Evolutionary conservation across 1,140 invertebrate species (phyloP).

Genomic region (Penaeus indicus): DNA sequence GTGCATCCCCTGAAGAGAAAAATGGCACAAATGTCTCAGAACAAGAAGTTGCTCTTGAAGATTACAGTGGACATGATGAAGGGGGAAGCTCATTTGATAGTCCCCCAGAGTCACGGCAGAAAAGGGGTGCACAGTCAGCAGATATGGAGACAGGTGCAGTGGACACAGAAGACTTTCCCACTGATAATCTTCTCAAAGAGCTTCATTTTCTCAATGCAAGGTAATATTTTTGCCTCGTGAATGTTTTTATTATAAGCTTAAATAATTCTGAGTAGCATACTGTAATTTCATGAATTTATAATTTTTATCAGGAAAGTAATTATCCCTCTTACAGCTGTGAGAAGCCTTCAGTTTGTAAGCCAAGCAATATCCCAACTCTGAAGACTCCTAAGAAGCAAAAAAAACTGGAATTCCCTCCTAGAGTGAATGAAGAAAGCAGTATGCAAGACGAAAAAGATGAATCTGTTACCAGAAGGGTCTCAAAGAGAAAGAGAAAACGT

Average conservation of each 20-base stretch:
- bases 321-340: constrained; percentile 35
- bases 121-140: background rate
- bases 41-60: no score
- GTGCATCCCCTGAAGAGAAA: no score
- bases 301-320: background rate
- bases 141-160: constrained; percentile 42
- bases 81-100: background rate
- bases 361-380: background rate
- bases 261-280: no score
- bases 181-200: constrained; percentile 46
- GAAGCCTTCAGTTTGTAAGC: constrained; percentile 28
- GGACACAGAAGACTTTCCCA: constrained; percentile 51
- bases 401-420: constrained; percentile 15
- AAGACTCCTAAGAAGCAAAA: constrained; percentile 52
- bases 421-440: background rate
- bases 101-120: background rate
- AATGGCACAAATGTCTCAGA: no score
- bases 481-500: no score
- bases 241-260: no score
- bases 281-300: no score
- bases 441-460: no score
- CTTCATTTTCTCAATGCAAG: constrained; percentile 60
- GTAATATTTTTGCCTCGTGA: background rate
- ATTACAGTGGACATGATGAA: no score
- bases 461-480: no score